Evolutionary conservation across 2,888 invertebrate species (phyloP).

Genomic region (Hirtodrosophila confusa): DNA sequence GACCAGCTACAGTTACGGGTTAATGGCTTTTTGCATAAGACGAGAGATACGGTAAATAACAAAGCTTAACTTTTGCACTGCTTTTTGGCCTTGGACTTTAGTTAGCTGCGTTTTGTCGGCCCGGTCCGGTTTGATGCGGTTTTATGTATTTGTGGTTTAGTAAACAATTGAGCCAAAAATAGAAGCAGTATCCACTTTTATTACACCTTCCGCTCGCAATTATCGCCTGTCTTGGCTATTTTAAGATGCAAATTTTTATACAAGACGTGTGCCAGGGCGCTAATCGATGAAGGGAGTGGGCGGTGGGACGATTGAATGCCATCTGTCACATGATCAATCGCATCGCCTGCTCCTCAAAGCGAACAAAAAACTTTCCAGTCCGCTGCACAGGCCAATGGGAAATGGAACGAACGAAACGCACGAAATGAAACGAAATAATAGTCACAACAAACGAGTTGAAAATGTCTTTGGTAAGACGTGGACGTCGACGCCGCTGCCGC

Average conservation of each 20-base stretch:
- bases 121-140: not conserved
- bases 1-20: not conserved
- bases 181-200: constrained; percentile 37
- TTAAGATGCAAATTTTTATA: constrained; percentile 25
- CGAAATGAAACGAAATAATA: constrained; percentile 24
- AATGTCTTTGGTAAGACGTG: constrained; percentile 13
- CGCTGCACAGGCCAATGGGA: constrained; percentile 45
- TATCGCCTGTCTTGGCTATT: constrained; percentile 61
- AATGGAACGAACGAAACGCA: constrained; percentile 29
- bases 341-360: constrained; percentile 5
- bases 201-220: constrained; percentile 46
- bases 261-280: constrained; percentile 1
- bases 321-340: constrained; percentile 39
- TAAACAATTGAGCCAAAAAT: constrained; percentile 49
- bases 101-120: constrained; percentile 8
- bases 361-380: constrained; percentile 63
- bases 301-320: constrained; percentile 6
- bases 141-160: no score
- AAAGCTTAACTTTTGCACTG: no score
- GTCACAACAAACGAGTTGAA: constrained; percentile 26
- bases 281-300: not conserved
- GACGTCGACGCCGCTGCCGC: no score
- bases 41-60: not conserved
- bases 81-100: constrained; percentile 31
- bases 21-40: constrained; percentile 20